A percentile compares a stretch with the other conserved stretches of the same genome.
These are phyloP conservation scores for Ctenopoma multispine DNA, from an alignment of 2,797 vertebrate genomes.

Conservation along the genomic window DNA sequence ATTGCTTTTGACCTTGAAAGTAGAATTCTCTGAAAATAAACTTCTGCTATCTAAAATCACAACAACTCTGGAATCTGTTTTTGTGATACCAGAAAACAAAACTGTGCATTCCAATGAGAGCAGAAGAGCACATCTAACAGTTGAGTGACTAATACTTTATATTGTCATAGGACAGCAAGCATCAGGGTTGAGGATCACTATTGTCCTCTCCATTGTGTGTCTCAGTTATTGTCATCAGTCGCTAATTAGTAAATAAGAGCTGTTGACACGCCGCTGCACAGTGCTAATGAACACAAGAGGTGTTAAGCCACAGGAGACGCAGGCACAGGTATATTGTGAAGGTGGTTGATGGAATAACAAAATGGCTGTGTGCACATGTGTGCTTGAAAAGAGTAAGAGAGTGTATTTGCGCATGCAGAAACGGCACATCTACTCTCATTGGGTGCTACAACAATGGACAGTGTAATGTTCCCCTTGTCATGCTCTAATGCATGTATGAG, in stretches of 20 bases:
- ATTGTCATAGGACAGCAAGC: constrained; percentile 43
- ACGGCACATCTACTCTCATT: constrained; percentile 47
- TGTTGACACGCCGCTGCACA: constrained; percentile 69
- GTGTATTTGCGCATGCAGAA: constrained; percentile 26
- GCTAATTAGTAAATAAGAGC: constrained; percentile 79
- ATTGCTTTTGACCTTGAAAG: constrained; percentile 64
- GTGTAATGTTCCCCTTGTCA: constrained; percentile 32
- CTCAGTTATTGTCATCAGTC: constrained; percentile 63
- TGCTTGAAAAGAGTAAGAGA: constrained; percentile 27
- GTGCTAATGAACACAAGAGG: constrained; percentile 77
- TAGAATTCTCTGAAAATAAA: constrained; percentile 17
- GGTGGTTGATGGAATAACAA: constrained; percentile 54
- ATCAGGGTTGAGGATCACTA: constrained; percentile 59
- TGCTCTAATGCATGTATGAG: constrained; percentile 28
- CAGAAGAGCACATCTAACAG: constrained; percentile 40
- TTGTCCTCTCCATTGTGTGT: constrained; percentile 52
- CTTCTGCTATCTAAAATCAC: constrained; percentile 36
- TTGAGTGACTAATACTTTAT: constrained; percentile 43
- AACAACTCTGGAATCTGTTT: constrained; percentile 25
- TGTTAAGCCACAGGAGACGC: constrained; percentile 66
- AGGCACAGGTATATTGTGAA: constrained; percentile 44
- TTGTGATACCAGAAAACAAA: constrained; percentile 10
- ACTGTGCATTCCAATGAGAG: constrained; percentile 12
- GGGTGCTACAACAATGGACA: constrained; percentile 34
- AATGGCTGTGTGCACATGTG: constrained; percentile 39